A percentile compares a stretch with the other conserved stretches of the same genome.
Conservation (phyloP, 1,140 invertebrate species). For the Teleopsis dalmanni region DNA sequence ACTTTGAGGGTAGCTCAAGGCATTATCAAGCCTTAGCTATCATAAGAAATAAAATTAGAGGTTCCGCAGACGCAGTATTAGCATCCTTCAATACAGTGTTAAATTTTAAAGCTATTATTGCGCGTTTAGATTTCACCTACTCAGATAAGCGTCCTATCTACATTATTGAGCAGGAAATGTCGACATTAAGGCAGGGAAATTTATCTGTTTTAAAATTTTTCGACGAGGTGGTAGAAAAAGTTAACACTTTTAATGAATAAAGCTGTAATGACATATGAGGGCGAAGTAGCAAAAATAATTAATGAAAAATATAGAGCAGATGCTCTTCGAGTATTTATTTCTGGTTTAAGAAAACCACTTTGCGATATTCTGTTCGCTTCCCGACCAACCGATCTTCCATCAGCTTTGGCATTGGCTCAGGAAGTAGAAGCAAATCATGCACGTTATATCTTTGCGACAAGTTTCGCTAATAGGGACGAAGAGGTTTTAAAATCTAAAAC, state of each 20-base stretch:
- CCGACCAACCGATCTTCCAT: conserved; percentile 13
- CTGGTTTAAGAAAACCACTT: background rate
- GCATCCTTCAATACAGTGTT: conserved; percentile 14
- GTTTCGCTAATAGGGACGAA: conserved; percentile 13
- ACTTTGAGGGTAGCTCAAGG: conserved; percentile 12
- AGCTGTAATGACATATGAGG: conserved; percentile 11
- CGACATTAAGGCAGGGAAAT: conserved; percentile 14
- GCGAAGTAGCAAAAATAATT: background rate
- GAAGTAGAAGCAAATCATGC: conserved; percentile 13
- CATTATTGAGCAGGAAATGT: conserved; percentile 15
- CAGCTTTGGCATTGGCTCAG: conserved; percentile 11
- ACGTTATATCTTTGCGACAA: conserved; percentile 9
- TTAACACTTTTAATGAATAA: conserved; percentile 20
- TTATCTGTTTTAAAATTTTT: conserved; percentile 11
- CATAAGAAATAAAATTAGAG: conserved; percentile 16
- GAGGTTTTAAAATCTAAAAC: conserved; percentile 2
- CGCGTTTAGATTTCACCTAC: conserved; percentile 17
- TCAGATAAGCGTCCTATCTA: conserved; percentile 16
- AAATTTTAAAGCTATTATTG: conserved; percentile 19
- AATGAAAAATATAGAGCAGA: conserved; percentile 10
- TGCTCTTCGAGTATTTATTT: conserved; percentile 11
- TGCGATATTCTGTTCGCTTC: conserved; percentile 9
- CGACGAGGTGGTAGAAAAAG: conserved; percentile 20
- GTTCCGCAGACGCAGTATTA: conserved; percentile 5
- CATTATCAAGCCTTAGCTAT: conserved; percentile 12